These are phyloP conservation scores for Paragorgia papillata DNA, from an alignment of 92 coral and sea anemone genomes.

Conservation along the genomic window DNA sequence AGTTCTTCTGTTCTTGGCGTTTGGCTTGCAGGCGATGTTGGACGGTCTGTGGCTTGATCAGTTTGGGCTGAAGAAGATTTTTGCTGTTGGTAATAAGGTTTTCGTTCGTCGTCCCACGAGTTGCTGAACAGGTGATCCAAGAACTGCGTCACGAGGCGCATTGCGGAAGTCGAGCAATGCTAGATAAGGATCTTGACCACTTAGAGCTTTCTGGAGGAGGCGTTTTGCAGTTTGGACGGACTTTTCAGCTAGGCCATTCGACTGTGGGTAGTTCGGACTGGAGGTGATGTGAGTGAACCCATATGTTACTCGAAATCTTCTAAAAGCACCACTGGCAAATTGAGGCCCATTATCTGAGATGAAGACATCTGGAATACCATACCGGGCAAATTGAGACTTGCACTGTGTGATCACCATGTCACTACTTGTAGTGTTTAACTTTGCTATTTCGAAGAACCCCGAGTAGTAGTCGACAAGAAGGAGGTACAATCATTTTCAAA, in stretches of 20 bases:
- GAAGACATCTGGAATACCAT: constrained; percentile 7
- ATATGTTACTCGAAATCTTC: neutral
- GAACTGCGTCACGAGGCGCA: neutral
- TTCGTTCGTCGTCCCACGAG: neutral
- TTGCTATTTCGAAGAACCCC: constrained; percentile 22
- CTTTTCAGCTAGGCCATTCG: constrained; percentile 18
- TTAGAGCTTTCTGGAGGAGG: neutral
- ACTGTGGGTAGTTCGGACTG: neutral
- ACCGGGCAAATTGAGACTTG: constrained; percentile 25
- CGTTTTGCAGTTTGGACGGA: constrained; percentile 13
- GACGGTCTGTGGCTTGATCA: neutral
- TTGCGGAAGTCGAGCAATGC: neutral
- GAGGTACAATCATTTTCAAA: neutral
- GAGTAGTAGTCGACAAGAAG: constrained; percentile 7
- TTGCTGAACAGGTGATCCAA: neutral
- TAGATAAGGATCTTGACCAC: neutral
- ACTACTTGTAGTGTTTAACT: constrained; percentile 2
- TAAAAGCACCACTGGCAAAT: neutral
- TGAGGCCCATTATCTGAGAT: constrained; percentile 13
- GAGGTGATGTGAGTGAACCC: constrained; percentile 15
- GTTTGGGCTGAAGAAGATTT: neutral
- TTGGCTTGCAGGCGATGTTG: constrained; percentile 26
- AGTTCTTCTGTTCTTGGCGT: constrained; percentile 44
- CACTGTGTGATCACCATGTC: constrained; percentile 20
- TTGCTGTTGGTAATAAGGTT: neutral